phyloP scores from a whole-genome alignment of 2,113 vertebrate genomes.

The Morone saxatilis region DNA sequence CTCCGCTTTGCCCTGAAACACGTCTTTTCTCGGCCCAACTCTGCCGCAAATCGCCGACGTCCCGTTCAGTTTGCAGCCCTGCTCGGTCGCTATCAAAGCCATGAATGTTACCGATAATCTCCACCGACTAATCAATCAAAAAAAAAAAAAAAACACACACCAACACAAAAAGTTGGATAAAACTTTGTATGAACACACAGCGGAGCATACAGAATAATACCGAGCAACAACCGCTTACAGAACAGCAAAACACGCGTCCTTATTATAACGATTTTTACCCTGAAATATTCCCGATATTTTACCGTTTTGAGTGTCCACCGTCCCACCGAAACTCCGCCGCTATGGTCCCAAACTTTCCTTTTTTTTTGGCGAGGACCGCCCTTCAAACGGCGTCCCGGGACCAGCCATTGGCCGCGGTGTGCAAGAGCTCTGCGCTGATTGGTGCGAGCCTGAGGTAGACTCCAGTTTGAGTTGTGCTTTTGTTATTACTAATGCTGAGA shows the following conservation, averaged over 20 bases:
- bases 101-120: slow-evolving; percentile 61
- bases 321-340: slow-evolving; percentile 5
- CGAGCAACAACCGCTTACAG: accelerated
- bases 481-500: slow-evolving; percentile 75
- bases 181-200: background rate
- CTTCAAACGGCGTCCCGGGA: slow-evolving; percentile 64
- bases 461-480: slow-evolving; percentile 84
- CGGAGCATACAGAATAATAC: background rate
- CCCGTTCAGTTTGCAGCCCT: slow-evolving; percentile 69
- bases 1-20: slow-evolving; percentile 24
- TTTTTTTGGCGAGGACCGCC: slow-evolving; percentile 72
- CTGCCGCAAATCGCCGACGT: slow-evolving; percentile 57
- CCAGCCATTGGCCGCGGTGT: slow-evolving; percentile 76
- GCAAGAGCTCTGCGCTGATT: slow-evolving; percentile 75
- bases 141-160: slow-evolving; percentile 10
- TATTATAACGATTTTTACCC: background rate
- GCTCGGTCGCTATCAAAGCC: slow-evolving; percentile 81
- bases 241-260: background rate
- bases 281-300: background rate
- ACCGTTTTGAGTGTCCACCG: background rate
- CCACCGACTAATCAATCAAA: slow-evolving; percentile 16
- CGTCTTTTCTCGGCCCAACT: slow-evolving; percentile 62
- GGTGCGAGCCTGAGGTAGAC: slow-evolving; percentile 57
- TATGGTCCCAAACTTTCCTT: slow-evolving; percentile 68
- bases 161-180: background rate